A percentile compares a stretch with the other conserved stretches of the same genome.
These are phyloP conservation scores for Amiota mariae DNA, from an alignment of 2,888 invertebrate genomes.

Conservation along the genomic window DNA sequence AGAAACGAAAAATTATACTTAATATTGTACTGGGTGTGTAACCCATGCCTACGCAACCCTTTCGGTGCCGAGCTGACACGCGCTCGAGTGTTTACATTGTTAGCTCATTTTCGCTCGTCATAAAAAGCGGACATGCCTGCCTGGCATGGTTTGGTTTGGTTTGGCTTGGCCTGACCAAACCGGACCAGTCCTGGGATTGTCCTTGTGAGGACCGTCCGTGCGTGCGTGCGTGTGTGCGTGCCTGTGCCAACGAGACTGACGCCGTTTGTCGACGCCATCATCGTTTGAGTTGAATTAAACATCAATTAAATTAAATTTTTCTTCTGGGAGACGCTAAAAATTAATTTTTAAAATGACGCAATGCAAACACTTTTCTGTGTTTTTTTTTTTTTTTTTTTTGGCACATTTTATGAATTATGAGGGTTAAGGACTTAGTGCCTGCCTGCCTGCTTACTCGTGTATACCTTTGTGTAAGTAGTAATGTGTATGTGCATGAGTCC, in stretches of 20 bases:
- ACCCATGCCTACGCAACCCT: too few species aligned
- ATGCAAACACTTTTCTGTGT: constrained; percentile 42
- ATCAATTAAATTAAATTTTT: constrained; percentile 63
- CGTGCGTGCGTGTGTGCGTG: neutral
- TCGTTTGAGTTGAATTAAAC: constrained; percentile 46
- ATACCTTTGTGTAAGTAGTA: neutral
- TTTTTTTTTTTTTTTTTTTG: neutral
- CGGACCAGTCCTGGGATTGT: too few species aligned
- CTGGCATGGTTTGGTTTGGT: neutral
- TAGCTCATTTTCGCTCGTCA: constrained; percentile 18
- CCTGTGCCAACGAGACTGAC: constrained; percentile 18
- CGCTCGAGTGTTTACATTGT: constrained; percentile 9
- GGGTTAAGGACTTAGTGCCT: constrained; percentile 40
- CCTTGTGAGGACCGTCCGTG: neutral
- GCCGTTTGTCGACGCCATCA: constrained; percentile 9
- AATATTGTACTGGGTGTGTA: too few species aligned
- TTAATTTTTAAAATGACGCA: constrained; percentile 59
- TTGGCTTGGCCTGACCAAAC: too few species aligned
- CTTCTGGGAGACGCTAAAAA: constrained; percentile 55
- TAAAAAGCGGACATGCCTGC: constrained; percentile 6
- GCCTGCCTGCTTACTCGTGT: neutral
- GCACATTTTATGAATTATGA: constrained; percentile 50
- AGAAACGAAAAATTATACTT: too few species aligned
- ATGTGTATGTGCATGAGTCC: too few species aligned
- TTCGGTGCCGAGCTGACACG: too few species aligned